phyloP scores from a whole-genome alignment of 2,888 invertebrate species.

The Cantharis lateralis region DNA sequence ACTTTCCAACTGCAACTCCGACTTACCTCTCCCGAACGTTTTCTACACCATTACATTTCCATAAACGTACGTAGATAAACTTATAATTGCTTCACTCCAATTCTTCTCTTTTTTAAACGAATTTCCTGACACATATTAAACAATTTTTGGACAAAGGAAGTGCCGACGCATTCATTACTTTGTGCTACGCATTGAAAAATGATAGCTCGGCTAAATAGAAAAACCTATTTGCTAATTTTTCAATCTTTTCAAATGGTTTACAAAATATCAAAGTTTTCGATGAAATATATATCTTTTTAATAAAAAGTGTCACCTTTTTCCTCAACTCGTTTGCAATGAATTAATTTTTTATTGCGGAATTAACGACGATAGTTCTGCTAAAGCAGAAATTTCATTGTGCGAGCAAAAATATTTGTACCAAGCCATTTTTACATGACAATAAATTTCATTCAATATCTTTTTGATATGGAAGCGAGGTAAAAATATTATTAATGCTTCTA shows the following conservation, averaged over 20 bases:
- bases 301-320: background rate
- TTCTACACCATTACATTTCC: background rate
- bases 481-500: background rate
- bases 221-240: background rate
- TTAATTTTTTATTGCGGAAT: background rate
- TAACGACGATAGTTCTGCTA: background rate
- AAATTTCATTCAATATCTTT: background rate
- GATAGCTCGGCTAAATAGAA: background rate
- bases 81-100: background rate
- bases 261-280: background rate
- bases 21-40: background rate
- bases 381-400: background rate
- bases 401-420: background rate
- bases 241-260: background rate
- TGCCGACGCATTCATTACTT: background rate
- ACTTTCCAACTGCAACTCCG: conserved; percentile 13
- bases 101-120: background rate
- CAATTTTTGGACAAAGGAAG: background rate
- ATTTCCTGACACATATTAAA: background rate
- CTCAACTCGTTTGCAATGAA: background rate
- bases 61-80: background rate
- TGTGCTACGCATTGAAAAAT: background rate
- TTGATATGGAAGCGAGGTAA: background rate
- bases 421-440: background rate
- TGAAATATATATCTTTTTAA: background rate